These are phyloP conservation scores for Sebastiscus tertius DNA, from an alignment of 2,797 vertebrate genomes.

Conservation along the genomic window DNA sequence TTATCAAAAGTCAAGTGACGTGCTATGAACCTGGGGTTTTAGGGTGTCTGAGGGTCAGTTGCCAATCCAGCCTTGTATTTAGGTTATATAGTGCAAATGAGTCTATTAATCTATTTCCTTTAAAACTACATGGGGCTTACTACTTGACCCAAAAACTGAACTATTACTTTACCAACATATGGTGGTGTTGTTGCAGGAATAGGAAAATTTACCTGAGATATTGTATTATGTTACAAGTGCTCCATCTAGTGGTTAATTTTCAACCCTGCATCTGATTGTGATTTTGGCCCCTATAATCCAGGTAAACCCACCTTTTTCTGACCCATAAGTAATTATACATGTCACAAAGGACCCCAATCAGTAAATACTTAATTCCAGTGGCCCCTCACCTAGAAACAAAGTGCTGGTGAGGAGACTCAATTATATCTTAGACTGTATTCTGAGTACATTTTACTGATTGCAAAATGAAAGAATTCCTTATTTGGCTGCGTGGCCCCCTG, in stretches of 20 bases:
- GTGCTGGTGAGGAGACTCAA: neutral
- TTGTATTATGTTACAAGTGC: conserved; percentile 10
- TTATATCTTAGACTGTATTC: neutral
- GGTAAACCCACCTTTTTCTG: neutral
- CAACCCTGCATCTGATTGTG: conserved; percentile 1
- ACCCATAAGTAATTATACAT: neutral
- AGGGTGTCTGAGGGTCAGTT: neutral
- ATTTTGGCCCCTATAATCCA: neutral
- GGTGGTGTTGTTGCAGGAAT: neutral
- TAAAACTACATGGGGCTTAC: neutral
- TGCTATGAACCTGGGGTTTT: neutral
- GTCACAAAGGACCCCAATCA: neutral
- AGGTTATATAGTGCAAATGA: neutral
- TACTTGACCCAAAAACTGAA: neutral
- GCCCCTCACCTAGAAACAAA: neutral
- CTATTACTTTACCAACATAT: neutral
- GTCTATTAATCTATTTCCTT: neutral
- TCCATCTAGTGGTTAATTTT: conserved; percentile 47
- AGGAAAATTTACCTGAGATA: neutral
- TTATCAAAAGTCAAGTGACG: neutral
- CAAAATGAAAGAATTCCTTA: neutral
- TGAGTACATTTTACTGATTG: neutral
- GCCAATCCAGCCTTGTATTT: neutral
- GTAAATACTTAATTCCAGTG: neutral
- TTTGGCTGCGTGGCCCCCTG: neutral